phyloP scores from a whole-genome alignment of 2,888 invertebrate genomes.

The Cantharis flavilabris region DNA sequence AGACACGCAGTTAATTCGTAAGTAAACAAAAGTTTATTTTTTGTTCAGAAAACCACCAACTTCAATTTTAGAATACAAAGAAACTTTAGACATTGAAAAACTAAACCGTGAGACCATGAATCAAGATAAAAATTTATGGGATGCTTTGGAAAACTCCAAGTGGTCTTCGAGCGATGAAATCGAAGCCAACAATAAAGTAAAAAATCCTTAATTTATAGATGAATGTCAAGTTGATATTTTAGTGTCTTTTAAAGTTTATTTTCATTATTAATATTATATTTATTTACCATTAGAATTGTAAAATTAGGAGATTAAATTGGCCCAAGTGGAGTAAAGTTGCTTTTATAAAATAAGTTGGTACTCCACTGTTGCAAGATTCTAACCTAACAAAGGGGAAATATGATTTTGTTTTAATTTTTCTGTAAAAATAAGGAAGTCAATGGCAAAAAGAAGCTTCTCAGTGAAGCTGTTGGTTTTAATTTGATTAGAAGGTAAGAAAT shows the following conservation, averaged over 20 bases:
- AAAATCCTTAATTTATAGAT: background rate
- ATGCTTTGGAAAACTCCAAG: constrained; percentile 79
- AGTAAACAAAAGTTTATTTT: constrained; percentile 33
- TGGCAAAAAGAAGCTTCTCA: too few species aligned
- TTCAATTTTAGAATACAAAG: constrained; percentile 70
- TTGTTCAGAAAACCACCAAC: background rate
- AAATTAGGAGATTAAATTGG: background rate
- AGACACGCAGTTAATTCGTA: constrained; percentile 76
- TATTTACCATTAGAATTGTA: background rate
- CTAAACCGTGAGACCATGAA: constrained; percentile 77
- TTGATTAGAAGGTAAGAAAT: too few species aligned
- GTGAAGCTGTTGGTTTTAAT: too few species aligned
- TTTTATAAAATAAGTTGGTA: background rate
- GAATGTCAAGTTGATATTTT: background rate
- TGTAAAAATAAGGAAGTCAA: too few species aligned
- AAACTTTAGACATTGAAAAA: constrained; percentile 73
- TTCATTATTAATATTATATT: background rate
- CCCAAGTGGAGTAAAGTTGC: background rate
- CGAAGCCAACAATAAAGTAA: background rate
- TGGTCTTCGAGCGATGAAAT: constrained; percentile 59
- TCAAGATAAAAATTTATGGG: constrained; percentile 78
- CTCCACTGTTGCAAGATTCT: background rate
- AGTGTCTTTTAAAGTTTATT: background rate
- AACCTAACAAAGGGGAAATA: background rate
- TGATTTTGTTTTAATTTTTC: too few species aligned